Evolutionary conservation across 2,888 invertebrate genomes (phyloP).

Genomic region (Plagiodera versicolora): DNA sequence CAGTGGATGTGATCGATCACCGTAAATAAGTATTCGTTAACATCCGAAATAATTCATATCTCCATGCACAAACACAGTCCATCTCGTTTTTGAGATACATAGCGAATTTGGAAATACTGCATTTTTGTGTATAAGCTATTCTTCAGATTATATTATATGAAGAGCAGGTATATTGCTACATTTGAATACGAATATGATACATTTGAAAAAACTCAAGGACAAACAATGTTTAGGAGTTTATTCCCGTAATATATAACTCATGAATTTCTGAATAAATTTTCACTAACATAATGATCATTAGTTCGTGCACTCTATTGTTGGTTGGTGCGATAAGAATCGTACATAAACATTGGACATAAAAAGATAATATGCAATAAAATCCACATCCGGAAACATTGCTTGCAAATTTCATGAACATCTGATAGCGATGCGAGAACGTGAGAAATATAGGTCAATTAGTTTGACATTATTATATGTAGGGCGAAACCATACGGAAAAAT

Average conservation of each 20-base stretch:
- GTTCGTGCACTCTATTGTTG: slow-evolving; percentile 4
- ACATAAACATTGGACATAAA: slow-evolving; percentile 12
- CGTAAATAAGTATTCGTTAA: no score
- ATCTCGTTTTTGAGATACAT: no score
- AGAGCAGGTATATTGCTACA: not conserved
- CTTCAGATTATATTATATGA: no score
- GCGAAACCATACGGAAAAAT: no score
- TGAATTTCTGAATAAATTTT: slow-evolving; percentile 8
- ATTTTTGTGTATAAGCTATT: no score
- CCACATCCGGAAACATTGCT: slow-evolving; percentile 21
- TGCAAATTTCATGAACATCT: slow-evolving; percentile 9
- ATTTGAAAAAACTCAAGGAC: not conserved
- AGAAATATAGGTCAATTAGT: no score
- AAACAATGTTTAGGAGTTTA: not conserved
- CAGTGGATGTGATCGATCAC: no score
- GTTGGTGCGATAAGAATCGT: slow-evolving; percentile 8
- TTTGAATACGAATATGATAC: not conserved
- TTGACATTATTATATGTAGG: no score
- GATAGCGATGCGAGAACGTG: no score
- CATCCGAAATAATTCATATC: no score
- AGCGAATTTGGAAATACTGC: no score
- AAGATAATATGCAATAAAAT: slow-evolving; percentile 20
- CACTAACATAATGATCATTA: not conserved
- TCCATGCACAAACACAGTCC: no score
- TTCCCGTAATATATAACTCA: not conserved